Base-by-base conservation (phyloP, 2,797 vertebrate species). In the Gorsachius magnificus region DNA sequence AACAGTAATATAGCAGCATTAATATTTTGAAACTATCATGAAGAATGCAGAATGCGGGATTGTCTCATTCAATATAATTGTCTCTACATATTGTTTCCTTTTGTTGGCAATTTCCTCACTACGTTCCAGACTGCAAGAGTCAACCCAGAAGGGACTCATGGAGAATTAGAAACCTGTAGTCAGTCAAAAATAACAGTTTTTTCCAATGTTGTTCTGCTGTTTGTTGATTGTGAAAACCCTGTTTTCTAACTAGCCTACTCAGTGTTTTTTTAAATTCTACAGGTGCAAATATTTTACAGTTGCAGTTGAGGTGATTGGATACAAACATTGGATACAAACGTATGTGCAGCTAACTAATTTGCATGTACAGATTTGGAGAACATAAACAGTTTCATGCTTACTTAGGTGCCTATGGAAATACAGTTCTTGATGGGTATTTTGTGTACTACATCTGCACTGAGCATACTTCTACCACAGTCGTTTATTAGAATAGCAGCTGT, bases 321-420 rank as follows among this genome's bases (percentile, higher is more conserved):
- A 60, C 12, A 74, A 61, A 41, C 41, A 41, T 15, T 41, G 41
- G 41, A 41, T 41, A 41, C 41, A 41, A 41, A 41, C 41, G 15
- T 41, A 41, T 80, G 24, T 75, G 19, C 31, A 78, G 50, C 58
- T 93, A 79, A 75, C 43, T 87, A n/a, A 74, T 92, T 68, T 94
- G 45, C 53, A 43, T 71, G 71, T 89, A 70, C 35, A 72, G 74
- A 85, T 79, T 94, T 85, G 69, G 80, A 74, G 85, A 92, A 85
- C 6, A 5, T 94, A 87, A 97, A 89, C 92, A 65, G 36, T 60
- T 95, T 95, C 91, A 90, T 95, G 86, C 81, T 94, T 36, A 57
- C 43, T 95, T 95, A 90, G 60, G 35, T 92, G 78, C 21, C 68
- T 83, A 10, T 91, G 54, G 68, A 95, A 94, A 86, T 90, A 54